A percentile compares a stretch with the other conserved stretches of the same genome.
Conservation (phyloP, 2,113 vertebrate genomes). For the Colossoma macropomum region DNA sequence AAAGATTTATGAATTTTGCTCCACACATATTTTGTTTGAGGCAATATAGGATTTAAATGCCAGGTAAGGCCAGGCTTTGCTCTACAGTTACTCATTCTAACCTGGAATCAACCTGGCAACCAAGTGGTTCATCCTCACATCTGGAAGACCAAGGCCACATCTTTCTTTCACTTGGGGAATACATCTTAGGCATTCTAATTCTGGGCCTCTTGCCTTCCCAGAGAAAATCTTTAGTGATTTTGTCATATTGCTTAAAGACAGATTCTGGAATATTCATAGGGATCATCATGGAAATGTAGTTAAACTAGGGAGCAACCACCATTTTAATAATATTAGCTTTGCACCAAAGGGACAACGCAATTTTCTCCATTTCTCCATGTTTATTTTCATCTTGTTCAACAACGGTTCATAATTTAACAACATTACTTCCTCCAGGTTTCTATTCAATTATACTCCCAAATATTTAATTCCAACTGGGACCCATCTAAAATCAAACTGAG, state of each 20-base stretch:
- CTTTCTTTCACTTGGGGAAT: neutral
- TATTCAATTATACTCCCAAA: slow-evolving; percentile 24
- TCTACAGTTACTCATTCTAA: neutral
- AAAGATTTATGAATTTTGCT: neutral
- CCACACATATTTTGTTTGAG: slow-evolving; percentile 15
- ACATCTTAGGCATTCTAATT: slow-evolving; percentile 16
- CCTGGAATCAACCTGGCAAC: neutral
- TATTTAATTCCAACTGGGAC: slow-evolving; percentile 28
- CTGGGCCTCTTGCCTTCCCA: slow-evolving; percentile 12
- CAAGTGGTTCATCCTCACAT: slow-evolving; percentile 17
- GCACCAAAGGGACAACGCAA: neutral
- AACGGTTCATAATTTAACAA: slow-evolving; percentile 18
- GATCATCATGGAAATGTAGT: slow-evolving; percentile 31
- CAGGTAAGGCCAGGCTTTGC: neutral
- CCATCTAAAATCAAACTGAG: slow-evolving; percentile 27
- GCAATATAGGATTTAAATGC: slow-evolving; percentile 7
- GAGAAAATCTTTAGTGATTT: slow-evolving; percentile 9
- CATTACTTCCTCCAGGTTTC: slow-evolving; percentile 19
- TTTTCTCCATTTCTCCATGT: slow-evolving; percentile 20
- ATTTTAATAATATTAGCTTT: slow-evolving; percentile 42
- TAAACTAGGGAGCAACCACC: slow-evolving; percentile 36
- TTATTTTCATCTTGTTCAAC: slow-evolving; percentile 31
- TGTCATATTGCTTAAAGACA: slow-evolving; percentile 35
- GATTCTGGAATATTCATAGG: slow-evolving; percentile 5
- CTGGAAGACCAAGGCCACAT: slow-evolving; percentile 22